These are phyloP conservation scores for Sebastes dallii DNA, from an alignment of 2,797 vertebrate genomes.

Conservation along the genomic window DNA sequence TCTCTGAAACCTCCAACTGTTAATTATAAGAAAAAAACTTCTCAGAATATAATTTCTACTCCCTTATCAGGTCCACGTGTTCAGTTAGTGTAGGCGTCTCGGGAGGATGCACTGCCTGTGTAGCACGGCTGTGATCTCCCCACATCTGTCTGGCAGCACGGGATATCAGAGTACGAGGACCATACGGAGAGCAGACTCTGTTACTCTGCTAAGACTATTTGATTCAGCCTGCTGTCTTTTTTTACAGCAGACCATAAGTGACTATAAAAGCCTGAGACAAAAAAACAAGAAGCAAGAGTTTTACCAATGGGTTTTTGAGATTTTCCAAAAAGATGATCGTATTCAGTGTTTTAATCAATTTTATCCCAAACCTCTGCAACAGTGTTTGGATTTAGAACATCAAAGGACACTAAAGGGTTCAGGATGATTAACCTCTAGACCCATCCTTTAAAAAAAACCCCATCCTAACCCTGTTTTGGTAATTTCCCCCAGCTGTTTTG, in stretches of 20 bases:
- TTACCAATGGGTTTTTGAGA: background rate
- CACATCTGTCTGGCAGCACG: slow-evolving; percentile 57
- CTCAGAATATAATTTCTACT: background rate
- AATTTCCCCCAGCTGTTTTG: background rate
- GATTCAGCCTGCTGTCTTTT: background rate
- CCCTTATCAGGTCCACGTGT: slow-evolving; percentile 27
- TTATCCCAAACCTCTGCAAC: background rate
- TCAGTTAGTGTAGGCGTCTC: background rate
- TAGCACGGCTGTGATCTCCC: slow-evolving; percentile 2
- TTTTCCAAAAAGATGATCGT: background rate
- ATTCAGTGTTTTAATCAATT: no score
- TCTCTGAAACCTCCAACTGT: background rate
- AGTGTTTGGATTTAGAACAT: background rate
- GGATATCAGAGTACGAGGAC: background rate
- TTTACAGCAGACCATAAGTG: background rate
- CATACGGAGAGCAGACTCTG: slow-evolving; percentile 32
- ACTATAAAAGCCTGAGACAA: background rate
- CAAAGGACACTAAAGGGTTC: background rate
- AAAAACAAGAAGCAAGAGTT: background rate
- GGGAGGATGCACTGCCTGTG: slow-evolving; percentile 24
- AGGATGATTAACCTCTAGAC: background rate
- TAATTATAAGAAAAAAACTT: background rate
- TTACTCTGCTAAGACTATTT: background rate
- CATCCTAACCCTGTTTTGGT: background rate
- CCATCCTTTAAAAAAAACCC: background rate